Evolutionary conservation across 2,113 vertebrate genomes (phyloP), one percentile per base, ranked within the genome.

Genomic region (Vireo altiloquus): DNA sequence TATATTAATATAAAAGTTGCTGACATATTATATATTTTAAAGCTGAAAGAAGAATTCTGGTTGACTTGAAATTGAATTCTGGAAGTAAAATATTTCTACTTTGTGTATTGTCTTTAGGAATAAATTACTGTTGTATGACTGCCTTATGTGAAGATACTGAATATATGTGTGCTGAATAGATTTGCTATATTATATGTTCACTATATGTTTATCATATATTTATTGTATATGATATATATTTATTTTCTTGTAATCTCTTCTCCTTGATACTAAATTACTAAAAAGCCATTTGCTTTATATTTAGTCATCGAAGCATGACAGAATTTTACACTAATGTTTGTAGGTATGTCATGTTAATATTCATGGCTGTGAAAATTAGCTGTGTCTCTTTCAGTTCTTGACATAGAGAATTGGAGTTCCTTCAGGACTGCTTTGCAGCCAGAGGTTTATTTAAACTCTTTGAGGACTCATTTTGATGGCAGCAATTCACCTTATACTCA

Each of bases 61-160:
- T 30, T 74, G 57, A 69, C 64, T 72, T 61, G 56, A 91, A 94
- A 78, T 22, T 78, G 42, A 70, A 69, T 64, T 95, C 59, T 78
- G 30, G 31, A 93, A 82, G 65, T 31, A 65, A 92, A 76, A 81
- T 23, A 4, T 3, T 54, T 76, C 24, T 85, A 40, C 37, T 68
- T 83, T 70, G 15, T 56, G 60, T 89, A 52, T 86, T 66, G 71
- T 78, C 24, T 66, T 11, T 75, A 76, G 7, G 20, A 42, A 54
- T 46, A 65, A 14, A 65, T 61, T 63, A 64, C 53, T 65, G 15
- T 63, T 86, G 11, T 68, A n/a, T 40, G 39, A 59, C 52, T 92
- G 6, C 57, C 37, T 59, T 42, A 77, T 50, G 4, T 79, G n/a
- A 80, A 3, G 6, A 11, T 40, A 24, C 13, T 60, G 53, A n/a